phyloP scores from a whole-genome alignment of 2,888 invertebrate species.

The Amphimallon solstitiale region DNA sequence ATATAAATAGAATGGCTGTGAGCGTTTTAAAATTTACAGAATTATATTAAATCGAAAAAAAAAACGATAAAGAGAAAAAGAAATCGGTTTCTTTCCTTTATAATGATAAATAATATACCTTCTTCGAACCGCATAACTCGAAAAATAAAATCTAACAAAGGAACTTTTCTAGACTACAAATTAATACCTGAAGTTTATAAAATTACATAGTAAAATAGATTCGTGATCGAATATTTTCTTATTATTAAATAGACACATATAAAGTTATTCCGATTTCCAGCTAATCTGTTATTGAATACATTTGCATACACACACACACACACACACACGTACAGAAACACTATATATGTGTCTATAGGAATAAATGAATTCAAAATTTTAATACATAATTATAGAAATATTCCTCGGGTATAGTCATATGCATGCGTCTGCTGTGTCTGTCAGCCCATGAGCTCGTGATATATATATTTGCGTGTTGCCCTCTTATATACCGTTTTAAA shows the following conservation, averaged over 20 bases:
- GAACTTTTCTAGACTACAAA: conserved; percentile 13
- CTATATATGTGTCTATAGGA: conserved; percentile 3
- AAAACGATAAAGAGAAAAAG: background rate
- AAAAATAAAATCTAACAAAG: conserved; percentile 6
- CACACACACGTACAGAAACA: conserved; percentile 2
- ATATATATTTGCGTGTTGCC: conserved; percentile 22
- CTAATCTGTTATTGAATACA: background rate
- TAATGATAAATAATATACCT: conserved; percentile 31
- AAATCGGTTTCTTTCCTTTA: conserved; percentile 14
- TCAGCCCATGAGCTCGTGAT: background rate
- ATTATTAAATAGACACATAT: conserved; percentile 21
- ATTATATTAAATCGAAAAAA: conserved; percentile 5
- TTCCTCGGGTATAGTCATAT: background rate
- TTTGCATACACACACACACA: conserved; percentile 29
- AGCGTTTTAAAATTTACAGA: background rate
- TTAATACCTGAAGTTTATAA: conserved; percentile 35
- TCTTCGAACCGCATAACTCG: background rate
- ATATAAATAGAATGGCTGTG: background rate
- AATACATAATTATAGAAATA: conserved; percentile 35
- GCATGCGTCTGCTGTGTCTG: too few relatives aligned
- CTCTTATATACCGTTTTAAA: background rate
- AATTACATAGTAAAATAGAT: conserved; percentile 31
- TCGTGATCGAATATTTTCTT: conserved; percentile 34
- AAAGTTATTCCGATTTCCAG: conserved; percentile 32
- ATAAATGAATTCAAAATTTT: conserved; percentile 29